Percentiles rank a stretch among this genome's conserved stretches.
These are phyloP conservation scores for Ameiurus melas DNA, from an alignment of 2,113 vertebrate species.

Conservation along the genomic window DNA sequence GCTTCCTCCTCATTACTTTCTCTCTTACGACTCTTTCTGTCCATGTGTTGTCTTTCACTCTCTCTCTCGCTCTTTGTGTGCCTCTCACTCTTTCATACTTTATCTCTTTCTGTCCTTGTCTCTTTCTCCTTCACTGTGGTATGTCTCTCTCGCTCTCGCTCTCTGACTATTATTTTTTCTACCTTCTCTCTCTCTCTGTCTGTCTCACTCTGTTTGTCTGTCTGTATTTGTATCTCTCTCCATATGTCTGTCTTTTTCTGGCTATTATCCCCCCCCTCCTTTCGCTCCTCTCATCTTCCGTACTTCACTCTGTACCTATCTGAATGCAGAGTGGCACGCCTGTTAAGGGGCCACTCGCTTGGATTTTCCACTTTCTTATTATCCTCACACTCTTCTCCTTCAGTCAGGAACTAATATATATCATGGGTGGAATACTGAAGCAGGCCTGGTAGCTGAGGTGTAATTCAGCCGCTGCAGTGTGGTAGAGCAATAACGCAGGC, in stretches of 20 bases:
- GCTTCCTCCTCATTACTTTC: background rate
- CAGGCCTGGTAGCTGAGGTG: conserved; percentile 28
- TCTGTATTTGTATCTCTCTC: background rate
- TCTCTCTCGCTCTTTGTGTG: background rate
- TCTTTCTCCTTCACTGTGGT: background rate
- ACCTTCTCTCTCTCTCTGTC: background rate
- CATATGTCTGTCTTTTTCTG: background rate
- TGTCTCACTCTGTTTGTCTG: background rate
- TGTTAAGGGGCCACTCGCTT: conserved; percentile 52
- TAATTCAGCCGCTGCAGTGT: conserved; percentile 26
- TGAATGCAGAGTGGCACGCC: conserved; percentile 45
- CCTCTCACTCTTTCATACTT: background rate
- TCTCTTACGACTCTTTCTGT: background rate
- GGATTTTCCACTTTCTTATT: conserved; percentile 59
- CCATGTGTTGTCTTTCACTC: background rate
- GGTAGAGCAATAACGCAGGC: conserved; percentile 8
- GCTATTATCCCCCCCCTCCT: background rate
- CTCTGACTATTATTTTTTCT: background rate
- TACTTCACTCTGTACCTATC: conserved; percentile 41
- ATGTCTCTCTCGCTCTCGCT: background rate
- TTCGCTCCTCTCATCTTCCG: conserved; percentile 1
- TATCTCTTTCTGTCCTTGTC: background rate
- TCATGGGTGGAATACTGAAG: conserved; percentile 50
- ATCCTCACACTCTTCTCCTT: conserved; percentile 41
- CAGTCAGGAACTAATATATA: conserved; percentile 46